Evolutionary conservation across 2,113 vertebrate genomes (phyloP), one percentile per base, ranked within the genome.

Genomic region (Muntiacus muntjak): DNA sequence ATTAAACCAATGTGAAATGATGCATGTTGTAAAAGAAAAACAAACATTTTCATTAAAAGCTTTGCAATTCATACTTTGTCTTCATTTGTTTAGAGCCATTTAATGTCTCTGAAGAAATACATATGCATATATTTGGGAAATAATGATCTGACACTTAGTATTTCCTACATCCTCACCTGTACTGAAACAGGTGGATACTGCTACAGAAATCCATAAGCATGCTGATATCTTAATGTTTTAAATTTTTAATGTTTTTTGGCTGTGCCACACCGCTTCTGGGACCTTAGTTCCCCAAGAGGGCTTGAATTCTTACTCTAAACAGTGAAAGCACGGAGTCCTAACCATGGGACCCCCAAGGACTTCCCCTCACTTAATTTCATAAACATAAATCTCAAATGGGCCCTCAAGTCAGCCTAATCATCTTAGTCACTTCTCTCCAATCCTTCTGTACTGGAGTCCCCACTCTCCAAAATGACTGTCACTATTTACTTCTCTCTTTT

Each of bases 31-130:
- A 47, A 93, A 96, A 92, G n/a, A 85, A 88, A 74, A 45, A 36
- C 30, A 96, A 55, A 57, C 8, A 87, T 67, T 74, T 40, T 81
- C 30, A 96, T 81, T 85, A 97, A 95, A 97, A n/a, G 3, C n/a
- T 94, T 95, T 96, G 45, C 23, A 95, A 74, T 5, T n/a, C 6
- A 95, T n/a, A 26, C 33, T 47, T 78, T 95, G 26, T 78, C 64
- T 89, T 5, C 91, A 50, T 84, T 96, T 82, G 4, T 54, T 88
- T 62, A 85, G 9, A 87, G 11, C 3, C 21, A 40, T 47, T 16
- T 60, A 81, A 47, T 50, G 28, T 94, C 40, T 91, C 26, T 78
- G 25, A 78, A 87, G 62, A 81, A 30, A 91, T 8, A 76, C 17
- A 23, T 60, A 7, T 91, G 30, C 40, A 6, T 54, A 13, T 93